These are phyloP conservation scores for Pachyramphus minor DNA, from an alignment of 2,113 vertebrate genomes.

Conservation along the genomic window DNA sequence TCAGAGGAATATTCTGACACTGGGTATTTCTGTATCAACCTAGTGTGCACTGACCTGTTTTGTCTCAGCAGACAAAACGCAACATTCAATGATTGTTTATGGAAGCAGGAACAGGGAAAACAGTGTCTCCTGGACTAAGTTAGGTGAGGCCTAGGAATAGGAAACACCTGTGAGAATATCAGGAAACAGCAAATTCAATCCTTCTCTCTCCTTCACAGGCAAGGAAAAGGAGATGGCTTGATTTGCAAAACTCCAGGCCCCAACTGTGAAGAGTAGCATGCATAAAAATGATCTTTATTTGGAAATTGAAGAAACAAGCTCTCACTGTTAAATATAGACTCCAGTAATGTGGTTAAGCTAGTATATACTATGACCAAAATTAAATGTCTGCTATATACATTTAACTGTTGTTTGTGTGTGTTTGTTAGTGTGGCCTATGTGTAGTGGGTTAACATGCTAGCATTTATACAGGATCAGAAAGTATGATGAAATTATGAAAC, in stretches of 20 bases:
- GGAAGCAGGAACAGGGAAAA: neutral
- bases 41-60: neutral
- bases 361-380: neutral
- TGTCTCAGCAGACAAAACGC: neutral
- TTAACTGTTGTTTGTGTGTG: neutral
- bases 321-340: fast-evolving
- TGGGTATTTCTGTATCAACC: neutral
- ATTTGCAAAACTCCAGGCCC: neutral
- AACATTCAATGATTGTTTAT: neutral
- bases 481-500: neutral
- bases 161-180: slow-evolving; percentile 14
- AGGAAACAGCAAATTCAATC: neutral
- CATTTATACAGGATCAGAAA: neutral
- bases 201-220: neutral
- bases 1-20: neutral
- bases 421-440: neutral
- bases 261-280: neutral
- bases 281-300: neutral
- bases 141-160: neutral
- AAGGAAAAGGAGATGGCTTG: neutral
- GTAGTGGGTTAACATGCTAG: neutral
- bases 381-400: neutral
- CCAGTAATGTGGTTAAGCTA: neutral
- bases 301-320: neutral
- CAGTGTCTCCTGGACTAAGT: neutral